Conservation (phyloP, 2,797 vertebrate species). For the Potorous gilbertii region DNA sequence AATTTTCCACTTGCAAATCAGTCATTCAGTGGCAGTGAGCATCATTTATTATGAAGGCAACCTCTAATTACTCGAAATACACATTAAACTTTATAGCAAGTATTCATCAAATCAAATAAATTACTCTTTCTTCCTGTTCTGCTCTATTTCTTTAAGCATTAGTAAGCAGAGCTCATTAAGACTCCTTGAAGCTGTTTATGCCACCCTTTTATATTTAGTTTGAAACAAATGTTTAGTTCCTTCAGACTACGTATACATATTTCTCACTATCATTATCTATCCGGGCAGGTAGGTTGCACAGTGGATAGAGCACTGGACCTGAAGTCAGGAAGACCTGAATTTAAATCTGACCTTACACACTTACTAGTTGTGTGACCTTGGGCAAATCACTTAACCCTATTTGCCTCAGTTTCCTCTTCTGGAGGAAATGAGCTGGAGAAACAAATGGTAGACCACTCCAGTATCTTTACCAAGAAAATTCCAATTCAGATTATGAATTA, state of each 20-base stretch:
- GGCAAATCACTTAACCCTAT: neutral
- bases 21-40: constrained; percentile 19
- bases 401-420: neutral
- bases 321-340: neutral
- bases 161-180: constrained; percentile 57
- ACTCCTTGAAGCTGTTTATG: constrained; percentile 16
- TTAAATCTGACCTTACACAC: neutral
- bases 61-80: constrained; percentile 30
- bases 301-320: neutral
- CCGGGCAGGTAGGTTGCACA: too few species aligned
- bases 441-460: neutral
- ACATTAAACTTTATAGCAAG: constrained; percentile 54
- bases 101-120: constrained; percentile 59
- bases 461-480: neutral
- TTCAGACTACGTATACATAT: neutral
- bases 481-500: neutral
- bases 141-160: constrained; percentile 54
- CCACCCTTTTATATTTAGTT: constrained; percentile 52
- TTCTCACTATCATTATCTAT: neutral
- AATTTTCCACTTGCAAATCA: constrained; percentile 30
- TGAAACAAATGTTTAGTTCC: constrained; percentile 12
- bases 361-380: neutral
- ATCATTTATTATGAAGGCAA: constrained; percentile 47
- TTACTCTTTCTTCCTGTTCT: constrained; percentile 60
- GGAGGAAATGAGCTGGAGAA: neutral